Base-by-base conservation (phyloP, 2,888 invertebrate species). In the Dasysyrphus tricinctus region DNA sequence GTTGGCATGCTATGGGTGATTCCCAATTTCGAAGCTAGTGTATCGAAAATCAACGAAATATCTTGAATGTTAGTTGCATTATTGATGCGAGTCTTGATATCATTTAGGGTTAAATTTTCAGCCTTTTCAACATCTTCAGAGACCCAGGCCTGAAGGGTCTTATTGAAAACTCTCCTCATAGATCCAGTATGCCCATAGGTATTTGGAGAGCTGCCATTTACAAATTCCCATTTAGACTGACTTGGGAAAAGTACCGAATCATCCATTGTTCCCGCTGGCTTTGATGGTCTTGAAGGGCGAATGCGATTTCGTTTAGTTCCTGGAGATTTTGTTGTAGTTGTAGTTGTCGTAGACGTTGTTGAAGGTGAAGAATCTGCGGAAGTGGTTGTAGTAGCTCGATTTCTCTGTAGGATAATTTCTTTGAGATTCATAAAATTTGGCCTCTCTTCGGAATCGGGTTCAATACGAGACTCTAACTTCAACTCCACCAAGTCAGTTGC, bases 1-100 rank as follows among this genome's bases (percentile, higher is more conserved):
- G 90, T 91, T 2, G 90, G 89, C 2, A 90, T 90, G 74, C 90
- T 92, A 14, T 92, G 90, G 14, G 91, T 91, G 70, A 92, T 92
- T 81, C 92, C 93, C 87, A 94, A 89, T 88, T 93, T 94, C 61
- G 94, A 94, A 5, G 95, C 93, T 83, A 95, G 93, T 69, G 94
- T 94, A 88, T 95, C 95, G 82, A 95, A 95, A 59, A 95, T 94
- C 44, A 95, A 93, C 0, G 95, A 95, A 78, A 95, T 93, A 90
- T 95, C 95, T 89, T 93, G 94, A 88, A 95, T 92, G 65, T 92
- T 92, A 42, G 90, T 91, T 80, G 94, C 93, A 90, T 92, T 91
- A 76, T 92, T 92, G 19, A 91, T 91, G 16, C 91, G 89, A 0
- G 90, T 90, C 69, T 92, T 91, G 49, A 91, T 90, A 14, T 91